phyloP scores from a whole-genome alignment of 2,888 invertebrate species.

The Apodemia zela region DNA sequence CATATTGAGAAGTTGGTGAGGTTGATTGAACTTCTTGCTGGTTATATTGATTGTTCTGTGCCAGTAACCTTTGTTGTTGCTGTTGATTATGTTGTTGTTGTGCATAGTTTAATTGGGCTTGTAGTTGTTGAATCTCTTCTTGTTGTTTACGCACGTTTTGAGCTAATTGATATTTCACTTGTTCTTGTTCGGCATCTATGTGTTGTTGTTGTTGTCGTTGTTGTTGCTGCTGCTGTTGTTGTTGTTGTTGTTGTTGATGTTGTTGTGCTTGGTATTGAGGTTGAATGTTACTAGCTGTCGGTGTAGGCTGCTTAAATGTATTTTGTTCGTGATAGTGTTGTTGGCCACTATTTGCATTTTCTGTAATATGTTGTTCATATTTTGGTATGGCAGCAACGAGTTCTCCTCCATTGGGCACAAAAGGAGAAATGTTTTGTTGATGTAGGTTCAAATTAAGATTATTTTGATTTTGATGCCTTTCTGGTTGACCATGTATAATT shows the following conservation, averaged over 20 bases:
- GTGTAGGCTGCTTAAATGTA: conserved; percentile 40
- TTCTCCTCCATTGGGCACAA: conserved; percentile 85
- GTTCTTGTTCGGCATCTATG: conserved; percentile 61
- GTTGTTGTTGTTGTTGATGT: conserved; percentile 33
- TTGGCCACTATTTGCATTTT: conserved; percentile 60
- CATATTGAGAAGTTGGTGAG: conserved; percentile 60
- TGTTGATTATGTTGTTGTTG: conserved; percentile 60
- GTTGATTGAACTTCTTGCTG: conserved; percentile 54
- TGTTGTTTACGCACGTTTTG: conserved; percentile 75
- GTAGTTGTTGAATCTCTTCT: conserved; percentile 74
- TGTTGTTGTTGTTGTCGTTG: conserved; percentile 34
- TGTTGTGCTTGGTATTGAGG: conserved; percentile 32
- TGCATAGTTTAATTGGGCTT: conserved; percentile 57
- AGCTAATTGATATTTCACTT: conserved; percentile 62
- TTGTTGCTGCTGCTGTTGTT: background rate
- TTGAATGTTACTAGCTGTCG: conserved; percentile 29
- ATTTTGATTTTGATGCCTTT: conserved; percentile 48
- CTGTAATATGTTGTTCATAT: conserved; percentile 88
- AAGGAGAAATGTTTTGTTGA: conserved; percentile 67
- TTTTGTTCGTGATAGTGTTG: conserved; percentile 49
- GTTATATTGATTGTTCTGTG: conserved; percentile 41
- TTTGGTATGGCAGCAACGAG: conserved; percentile 88
- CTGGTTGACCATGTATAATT: conserved; percentile 56
- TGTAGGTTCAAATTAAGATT: conserved; percentile 36
- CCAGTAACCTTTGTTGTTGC: conserved; percentile 43